Evolutionary conservation across 2,797 vertebrate genomes (phyloP).

Genomic region (Novumbra hubbsi): DNA sequence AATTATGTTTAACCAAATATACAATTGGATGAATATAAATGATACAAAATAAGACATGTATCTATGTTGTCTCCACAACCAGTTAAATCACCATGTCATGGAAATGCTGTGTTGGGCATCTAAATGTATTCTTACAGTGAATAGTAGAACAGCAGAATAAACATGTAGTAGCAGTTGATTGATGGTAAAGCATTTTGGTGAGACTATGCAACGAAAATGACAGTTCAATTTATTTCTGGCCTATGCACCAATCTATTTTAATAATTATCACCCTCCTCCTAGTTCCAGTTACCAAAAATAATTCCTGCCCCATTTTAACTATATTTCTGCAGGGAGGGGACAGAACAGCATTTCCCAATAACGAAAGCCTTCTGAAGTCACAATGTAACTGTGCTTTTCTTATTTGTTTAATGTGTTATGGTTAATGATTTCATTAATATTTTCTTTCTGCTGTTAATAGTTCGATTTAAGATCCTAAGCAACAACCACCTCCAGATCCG

Average conservation of each 20-base stretch:
- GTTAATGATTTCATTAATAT: not conserved
- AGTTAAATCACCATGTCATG: not conserved
- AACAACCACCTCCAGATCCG: slow-evolving; percentile 95
- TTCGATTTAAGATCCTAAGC: slow-evolving; percentile 82
- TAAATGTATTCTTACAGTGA: not conserved
- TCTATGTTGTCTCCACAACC: too few relatives aligned
- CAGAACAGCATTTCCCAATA: not conserved
- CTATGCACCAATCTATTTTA: too few relatives aligned
- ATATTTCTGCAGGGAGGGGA: not conserved
- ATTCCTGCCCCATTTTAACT: slow-evolving; percentile 1
- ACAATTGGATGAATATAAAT: not conserved
- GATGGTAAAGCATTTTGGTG: not conserved
- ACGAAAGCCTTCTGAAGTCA: not conserved
- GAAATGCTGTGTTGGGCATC: not conserved
- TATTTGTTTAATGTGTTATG: not conserved
- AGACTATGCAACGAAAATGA: not conserved
- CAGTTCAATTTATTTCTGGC: not conserved
- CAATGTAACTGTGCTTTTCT: not conserved
- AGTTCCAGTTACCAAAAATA: not conserved
- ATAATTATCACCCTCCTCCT: too few relatives aligned
- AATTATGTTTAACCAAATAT: not conserved
- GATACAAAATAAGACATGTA: not conserved
- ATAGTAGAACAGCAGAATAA: not conserved
- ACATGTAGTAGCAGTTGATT: not conserved
- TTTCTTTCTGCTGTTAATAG: slow-evolving; percentile 59